These are phyloP conservation scores for Zaprionus camerounensis DNA, from an alignment of 1,140 invertebrate genomes.

Conservation along the genomic window DNA sequence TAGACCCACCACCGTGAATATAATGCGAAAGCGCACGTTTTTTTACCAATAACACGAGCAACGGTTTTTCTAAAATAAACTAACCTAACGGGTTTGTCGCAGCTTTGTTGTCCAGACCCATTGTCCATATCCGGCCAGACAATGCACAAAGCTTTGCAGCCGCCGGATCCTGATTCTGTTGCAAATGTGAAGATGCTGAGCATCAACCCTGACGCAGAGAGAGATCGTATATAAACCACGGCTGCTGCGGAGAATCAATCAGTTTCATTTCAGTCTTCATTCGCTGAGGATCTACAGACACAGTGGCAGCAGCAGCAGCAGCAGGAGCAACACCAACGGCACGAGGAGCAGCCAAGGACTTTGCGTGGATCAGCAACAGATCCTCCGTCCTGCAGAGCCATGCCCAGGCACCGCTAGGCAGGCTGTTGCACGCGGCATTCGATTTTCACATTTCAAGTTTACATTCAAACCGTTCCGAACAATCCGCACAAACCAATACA, in stretches of 20 bases:
- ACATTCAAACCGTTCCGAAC: slow-evolving; percentile 43
- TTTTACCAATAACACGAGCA: slow-evolving; percentile 66
- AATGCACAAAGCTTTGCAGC: slow-evolving; percentile 76
- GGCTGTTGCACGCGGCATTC: slow-evolving; percentile 66
- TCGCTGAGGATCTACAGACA: slow-evolving; percentile 73
- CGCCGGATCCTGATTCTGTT: slow-evolving; percentile 57
- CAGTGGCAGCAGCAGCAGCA: slow-evolving; percentile 60
- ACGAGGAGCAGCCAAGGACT: slow-evolving; percentile 63
- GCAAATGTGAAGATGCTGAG: slow-evolving; percentile 6
- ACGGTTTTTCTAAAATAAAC: slow-evolving; percentile 80
- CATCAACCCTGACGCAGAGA: slow-evolving; percentile 36
- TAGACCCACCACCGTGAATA: slow-evolving; percentile 67
- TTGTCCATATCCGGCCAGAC: slow-evolving; percentile 72
- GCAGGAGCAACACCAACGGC: slow-evolving; percentile 49
- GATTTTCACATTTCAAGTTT: slow-evolving; percentile 36
- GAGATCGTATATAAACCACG: slow-evolving; percentile 69
- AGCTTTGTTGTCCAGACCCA: slow-evolving; percentile 57
- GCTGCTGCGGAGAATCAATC: slow-evolving; percentile 82
- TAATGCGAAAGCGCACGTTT: slow-evolving; percentile 53
- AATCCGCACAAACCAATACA: slow-evolving; percentile 1
- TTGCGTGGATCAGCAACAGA: slow-evolving; percentile 52
- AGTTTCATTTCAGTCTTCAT: slow-evolving; percentile 84
- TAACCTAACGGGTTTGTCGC: slow-evolving; percentile 72
- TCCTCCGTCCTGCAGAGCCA: slow-evolving; percentile 56
- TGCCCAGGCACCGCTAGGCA: slow-evolving; percentile 63